These are phyloP conservation scores for Tipula unca DNA, from an alignment of 2,888 invertebrate genomes.

Conservation along the genomic window DNA sequence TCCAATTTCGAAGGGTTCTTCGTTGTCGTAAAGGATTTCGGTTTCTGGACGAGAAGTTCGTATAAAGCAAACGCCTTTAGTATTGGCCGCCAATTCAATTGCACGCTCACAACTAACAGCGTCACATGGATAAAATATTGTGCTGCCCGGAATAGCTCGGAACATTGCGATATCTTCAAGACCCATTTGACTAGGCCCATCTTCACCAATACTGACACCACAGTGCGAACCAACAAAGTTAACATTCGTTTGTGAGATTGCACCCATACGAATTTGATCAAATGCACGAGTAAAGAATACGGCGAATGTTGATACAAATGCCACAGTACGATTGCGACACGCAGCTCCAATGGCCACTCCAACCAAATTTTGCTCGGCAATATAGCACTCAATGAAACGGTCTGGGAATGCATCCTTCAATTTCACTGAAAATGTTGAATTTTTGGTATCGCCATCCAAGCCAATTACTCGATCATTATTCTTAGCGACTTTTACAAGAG, in stretches of 20 bases:
- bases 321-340: slow-evolving; percentile 84
- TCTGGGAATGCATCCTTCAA: slow-evolving; percentile 64
- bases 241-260: slow-evolving; percentile 95
- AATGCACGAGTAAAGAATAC: slow-evolving; percentile 94
- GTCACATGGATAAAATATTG: slow-evolving; percentile 77
- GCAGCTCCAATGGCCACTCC: slow-evolving; percentile 93
- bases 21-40: slow-evolving; percentile 75
- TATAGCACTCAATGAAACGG: slow-evolving; percentile 92
- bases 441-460: slow-evolving; percentile 96
- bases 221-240: slow-evolving; percentile 97
- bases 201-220: slow-evolving; percentile 97
- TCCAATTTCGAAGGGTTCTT: slow-evolving; percentile 72
- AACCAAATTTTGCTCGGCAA: slow-evolving; percentile 97
- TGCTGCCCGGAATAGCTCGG: slow-evolving; percentile 76
- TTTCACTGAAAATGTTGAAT: slow-evolving; percentile 96
- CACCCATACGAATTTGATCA: slow-evolving; percentile 99
- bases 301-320: slow-evolving; percentile 96
- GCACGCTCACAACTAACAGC: slow-evolving; percentile 93
- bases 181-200: slow-evolving; percentile 99
- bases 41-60: slow-evolving; percentile 91
- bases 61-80: slow-evolving; percentile 90
- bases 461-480: slow-evolving; percentile 77
- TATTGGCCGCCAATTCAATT: slow-evolving; percentile 92
- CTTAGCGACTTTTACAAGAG: slow-evolving; percentile 76
- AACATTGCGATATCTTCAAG: slow-evolving; percentile 97